Percentiles rank a stretch among this genome's conserved stretches.
phyloP scores from a whole-genome alignment of 2,888 invertebrate genomes.

The Octonoba sinensis region DNA sequence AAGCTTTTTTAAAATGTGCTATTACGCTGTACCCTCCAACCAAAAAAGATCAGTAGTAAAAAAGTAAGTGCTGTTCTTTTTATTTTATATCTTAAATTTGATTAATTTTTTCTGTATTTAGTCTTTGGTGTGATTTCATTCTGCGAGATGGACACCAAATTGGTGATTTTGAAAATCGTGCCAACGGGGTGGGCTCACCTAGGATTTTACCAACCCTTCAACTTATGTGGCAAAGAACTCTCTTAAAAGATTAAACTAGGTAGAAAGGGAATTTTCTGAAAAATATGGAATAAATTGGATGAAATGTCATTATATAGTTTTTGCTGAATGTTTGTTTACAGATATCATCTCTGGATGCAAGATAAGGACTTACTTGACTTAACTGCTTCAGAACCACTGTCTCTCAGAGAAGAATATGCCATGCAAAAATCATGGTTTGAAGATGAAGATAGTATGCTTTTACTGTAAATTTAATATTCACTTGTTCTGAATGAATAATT shows the following conservation, averaged over 20 bases:
- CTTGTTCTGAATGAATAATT: neutral
- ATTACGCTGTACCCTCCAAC: no score
- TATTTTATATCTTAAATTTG: no score
- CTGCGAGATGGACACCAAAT: no score
- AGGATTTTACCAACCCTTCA: no score
- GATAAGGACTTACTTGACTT: conserved; percentile 83
- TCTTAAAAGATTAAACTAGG: neutral
- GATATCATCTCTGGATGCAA: conserved; percentile 96
- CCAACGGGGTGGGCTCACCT: no score
- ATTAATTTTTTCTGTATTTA: no score
- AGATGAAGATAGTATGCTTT: conserved; percentile 80
- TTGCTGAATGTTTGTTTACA: no score
- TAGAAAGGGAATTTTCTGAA: neutral
- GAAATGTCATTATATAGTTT: neutral
- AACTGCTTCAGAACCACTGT: conserved; percentile 90
- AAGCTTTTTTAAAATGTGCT: neutral
- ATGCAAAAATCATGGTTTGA: conserved; percentile 92
- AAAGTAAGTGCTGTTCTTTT: no score
- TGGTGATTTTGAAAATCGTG: no score
- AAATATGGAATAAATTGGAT: neutral
- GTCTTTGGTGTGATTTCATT: no score
- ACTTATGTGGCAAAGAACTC: neutral
- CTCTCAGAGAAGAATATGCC: conserved; percentile 86
- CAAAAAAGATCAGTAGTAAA: no score
- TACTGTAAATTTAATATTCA: neutral